Evolutionary conservation across 37 sponge, comb jelly and placozoan species (phyloP), one percentile per base, ranked within the genome.

Genomic region (Bolinopsis microptera): DNA sequence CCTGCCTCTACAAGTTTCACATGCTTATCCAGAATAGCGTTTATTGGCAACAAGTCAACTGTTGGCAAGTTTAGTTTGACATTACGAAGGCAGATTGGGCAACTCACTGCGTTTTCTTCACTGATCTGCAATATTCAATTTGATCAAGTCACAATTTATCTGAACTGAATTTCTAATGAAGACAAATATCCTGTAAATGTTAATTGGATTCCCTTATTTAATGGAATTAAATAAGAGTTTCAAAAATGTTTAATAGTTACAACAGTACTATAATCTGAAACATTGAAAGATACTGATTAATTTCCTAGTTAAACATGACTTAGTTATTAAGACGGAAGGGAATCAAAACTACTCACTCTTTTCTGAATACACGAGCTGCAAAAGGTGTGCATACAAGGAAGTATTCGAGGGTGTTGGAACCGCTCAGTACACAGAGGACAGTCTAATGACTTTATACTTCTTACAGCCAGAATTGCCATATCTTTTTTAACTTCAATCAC

Each of bases 341-440:
- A n/a, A n/a, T n/a, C n/a, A n/a, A n/a, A n/a, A n/a, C n/a, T n/a
- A 48, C 80, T 77, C 32, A 77, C 80, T 77, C 80, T 77, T 18
- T 77, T 77, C 36, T 77, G 80, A 35, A 77, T 77, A 36, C 80
- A 77, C 33, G 80, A 77, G 32, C 80, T 77, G 80, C 80, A 77
- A 35, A 77, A 77, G 1, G 80, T 33, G 37, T 77, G 80, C 35
- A 77, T 3, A 34, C 80, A 77, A 32, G 80, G 21, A 1, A 77
- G 80, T 36, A 77, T 35, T 9, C 80, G 80, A 2, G 80, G 80
- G 32, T 77, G 80, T 32, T 77, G 80, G 33, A 77, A 77, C 32
- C 80, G 27, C 33, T 77, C 80, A 77, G 21, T 35, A 34, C 80
- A 77, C 33, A 77, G 37, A 77, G 80, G 80, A 77, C 80, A 77